These are phyloP conservation scores for Physocephala rufipes DNA, from an alignment of 2,888 invertebrate genomes.

Conservation along the genomic window DNA sequence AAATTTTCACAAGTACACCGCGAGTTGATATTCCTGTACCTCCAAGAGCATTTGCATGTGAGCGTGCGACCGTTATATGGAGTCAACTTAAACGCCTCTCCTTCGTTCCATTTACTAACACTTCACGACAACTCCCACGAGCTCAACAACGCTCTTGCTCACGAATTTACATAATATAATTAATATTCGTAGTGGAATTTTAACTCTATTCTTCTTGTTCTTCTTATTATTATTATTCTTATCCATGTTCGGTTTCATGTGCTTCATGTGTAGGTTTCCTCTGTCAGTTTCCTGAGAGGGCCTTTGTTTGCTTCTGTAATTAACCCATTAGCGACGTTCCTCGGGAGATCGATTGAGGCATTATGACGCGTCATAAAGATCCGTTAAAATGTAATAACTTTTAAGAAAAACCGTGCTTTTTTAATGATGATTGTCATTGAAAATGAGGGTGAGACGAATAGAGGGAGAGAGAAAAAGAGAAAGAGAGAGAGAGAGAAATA, in stretches of 20 bases:
- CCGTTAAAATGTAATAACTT: no score
- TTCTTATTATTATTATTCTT: constrained; percentile 11
- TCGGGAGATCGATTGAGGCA: no score
- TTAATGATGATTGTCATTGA: no score
- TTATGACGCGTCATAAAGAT: no score
- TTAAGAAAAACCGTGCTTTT: no score
- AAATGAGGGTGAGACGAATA: no score
- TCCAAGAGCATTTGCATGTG: neutral
- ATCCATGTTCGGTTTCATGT: neutral
- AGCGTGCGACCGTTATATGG: neutral
- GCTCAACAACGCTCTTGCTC: neutral
- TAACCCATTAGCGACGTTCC: no score
- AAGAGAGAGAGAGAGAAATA: no score
- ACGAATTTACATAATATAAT: constrained; percentile 29
- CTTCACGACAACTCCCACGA: neutral
- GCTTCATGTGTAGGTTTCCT: neutral
- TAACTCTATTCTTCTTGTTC: constrained; percentile 1
- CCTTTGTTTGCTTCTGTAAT: no score
- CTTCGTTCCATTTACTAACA: neutral
- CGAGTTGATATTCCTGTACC: neutral
- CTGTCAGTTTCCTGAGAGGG: neutral
- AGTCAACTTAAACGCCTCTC: neutral
- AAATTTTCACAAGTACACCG: neutral
- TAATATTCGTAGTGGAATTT: constrained; percentile 25
- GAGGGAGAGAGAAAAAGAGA: no score